Base-by-base conservation (phyloP, 2,888 invertebrate species). In the Xestia xanthographa region DNA sequence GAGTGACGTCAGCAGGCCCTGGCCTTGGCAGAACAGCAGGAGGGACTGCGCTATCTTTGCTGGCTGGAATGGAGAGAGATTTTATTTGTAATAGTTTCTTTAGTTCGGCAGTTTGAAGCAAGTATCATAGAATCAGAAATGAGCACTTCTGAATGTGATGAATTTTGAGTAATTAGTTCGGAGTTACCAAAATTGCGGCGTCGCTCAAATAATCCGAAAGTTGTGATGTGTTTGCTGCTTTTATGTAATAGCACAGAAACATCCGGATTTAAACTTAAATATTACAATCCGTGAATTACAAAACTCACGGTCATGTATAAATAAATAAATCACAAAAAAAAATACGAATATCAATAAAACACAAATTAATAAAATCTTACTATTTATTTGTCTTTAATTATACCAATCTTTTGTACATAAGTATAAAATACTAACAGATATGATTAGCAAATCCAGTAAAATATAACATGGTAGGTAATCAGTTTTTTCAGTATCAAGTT, bases 1-100 rank as follows among this genome's bases (percentile, higher is more conserved):
- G 62, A 98, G 97, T 0, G 98, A 98, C 63, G 98, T 98, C 90
- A 98, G 97, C 83, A 98, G 95, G 3, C 99, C 98, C 92, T 98
- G 98, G 1, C 99, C 99, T 93, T 99, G 99, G 95, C 98, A 98
- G 97, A 99, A 98, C 75, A 99, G 97, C 83, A 99, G 97, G 91
- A 99, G 97, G 72, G 98, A 98, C 91, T 98, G 98, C 45, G 98
- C 98, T 78, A 99, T 97, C 93, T 98, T 98, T 45, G 98, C 98
- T 17, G 99, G 98, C 98, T 99, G 97, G 1, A 92, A 92, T 50
- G 60, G 5, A 82, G 83, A 63, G 17, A 50, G 17, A n/a, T 60
- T 20, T 34, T 58, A 41, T 8, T 63, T n/a, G n/a, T 41, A 26
- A n/a, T n/a, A n/a, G n/a, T n/a, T 14, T 22, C 6, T 41, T 14